Percentiles rank a stretch among this genome's conserved stretches.
Evolutionary conservation across 2,797 vertebrate species (phyloP).

Genomic region (Scyliorhinus canicula): DNA sequence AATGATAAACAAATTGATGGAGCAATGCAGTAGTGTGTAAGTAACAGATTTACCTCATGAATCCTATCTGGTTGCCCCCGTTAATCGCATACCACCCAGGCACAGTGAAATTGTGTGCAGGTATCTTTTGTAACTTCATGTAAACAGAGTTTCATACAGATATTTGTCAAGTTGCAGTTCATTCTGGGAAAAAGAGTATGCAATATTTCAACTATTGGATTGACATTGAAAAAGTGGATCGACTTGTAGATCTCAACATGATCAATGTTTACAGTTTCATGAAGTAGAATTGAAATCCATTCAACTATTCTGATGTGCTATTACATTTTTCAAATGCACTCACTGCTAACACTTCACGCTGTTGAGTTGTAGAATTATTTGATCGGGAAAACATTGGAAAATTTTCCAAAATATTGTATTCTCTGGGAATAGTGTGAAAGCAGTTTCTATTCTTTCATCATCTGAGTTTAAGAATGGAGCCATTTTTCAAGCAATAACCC

Average conservation of each 20-base stretch:
- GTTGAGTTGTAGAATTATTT: not conserved
- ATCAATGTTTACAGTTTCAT: not conserved
- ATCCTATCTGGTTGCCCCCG: not conserved
- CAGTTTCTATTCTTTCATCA: not conserved
- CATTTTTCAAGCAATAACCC: not conserved
- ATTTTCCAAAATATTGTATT: conserved; percentile 4
- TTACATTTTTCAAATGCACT: conserved; percentile 7
- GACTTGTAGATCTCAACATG: not conserved
- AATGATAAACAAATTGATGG: not conserved
- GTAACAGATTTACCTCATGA: not conserved
- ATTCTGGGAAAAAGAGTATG: not conserved
- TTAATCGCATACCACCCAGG: not conserved
- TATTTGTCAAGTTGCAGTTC: not conserved
- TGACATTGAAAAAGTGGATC: conserved; percentile 1
- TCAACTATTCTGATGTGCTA: not conserved
- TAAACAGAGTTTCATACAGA: not conserved
- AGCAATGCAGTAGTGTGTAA: not conserved
- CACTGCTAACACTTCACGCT: not conserved
- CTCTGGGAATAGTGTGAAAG: not conserved
- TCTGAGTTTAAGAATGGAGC: conserved; percentile 1
- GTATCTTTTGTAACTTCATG: not conserved
- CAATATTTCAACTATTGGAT: not conserved
- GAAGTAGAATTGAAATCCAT: conserved; percentile 14
- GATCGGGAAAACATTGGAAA: not conserved
- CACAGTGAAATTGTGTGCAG: not conserved